Evolutionary conservation across 35 echinoderm and acorn worm genomes (phyloP).

Genomic region (Eucidaris tribuloides): DNA sequence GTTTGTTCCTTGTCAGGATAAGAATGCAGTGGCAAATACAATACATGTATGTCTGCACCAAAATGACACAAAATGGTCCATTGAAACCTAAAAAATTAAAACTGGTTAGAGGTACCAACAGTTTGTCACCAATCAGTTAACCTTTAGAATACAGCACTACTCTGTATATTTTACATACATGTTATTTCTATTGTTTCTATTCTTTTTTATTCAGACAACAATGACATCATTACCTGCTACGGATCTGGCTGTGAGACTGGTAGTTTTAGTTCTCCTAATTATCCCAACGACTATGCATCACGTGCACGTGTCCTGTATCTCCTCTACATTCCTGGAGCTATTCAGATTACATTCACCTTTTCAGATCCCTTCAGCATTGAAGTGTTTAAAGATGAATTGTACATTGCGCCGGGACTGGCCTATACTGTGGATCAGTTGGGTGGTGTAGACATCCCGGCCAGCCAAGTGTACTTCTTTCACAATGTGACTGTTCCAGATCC

Average conservation of each 20-base stretch:
- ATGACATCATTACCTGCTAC: constrained; percentile 44
- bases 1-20: too few species aligned
- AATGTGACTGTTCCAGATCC: not conserved
- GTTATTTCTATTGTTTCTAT: too few species aligned
- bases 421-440: not conserved
- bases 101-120: too few species aligned
- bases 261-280: constrained; percentile 33
- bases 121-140: too few species aligned
- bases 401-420: constrained; percentile 41
- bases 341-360: constrained; percentile 34
- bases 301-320: constrained; percentile 37
- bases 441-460: not conserved
- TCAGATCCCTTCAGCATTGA: constrained; percentile 42
- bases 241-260: constrained; percentile 23
- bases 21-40: too few species aligned
- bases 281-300: constrained; percentile 27
- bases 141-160: too few species aligned
- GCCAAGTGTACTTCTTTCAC: constrained; percentile 19
- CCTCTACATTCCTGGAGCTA: constrained; percentile 58
- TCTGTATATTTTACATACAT: too few species aligned
- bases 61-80: too few species aligned
- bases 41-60: too few species aligned
- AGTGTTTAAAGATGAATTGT: constrained; percentile 64
- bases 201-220: constrained; percentile 11
- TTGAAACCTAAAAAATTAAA: too few species aligned